phyloP scores from a whole-genome alignment of 2,888 invertebrate species.

The Melitaea athalia region DNA sequence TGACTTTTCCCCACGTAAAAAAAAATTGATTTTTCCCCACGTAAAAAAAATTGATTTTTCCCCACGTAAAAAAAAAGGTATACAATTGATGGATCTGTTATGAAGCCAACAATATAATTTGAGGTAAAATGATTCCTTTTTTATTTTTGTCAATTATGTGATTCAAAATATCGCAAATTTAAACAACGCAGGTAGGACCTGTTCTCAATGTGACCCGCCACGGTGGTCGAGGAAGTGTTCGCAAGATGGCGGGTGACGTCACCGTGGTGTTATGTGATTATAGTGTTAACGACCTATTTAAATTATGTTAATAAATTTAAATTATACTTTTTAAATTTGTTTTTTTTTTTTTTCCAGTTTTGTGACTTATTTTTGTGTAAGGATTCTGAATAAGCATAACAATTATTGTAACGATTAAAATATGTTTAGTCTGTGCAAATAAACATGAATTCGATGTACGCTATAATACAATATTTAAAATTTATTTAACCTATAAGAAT shows the following conservation, averaged over 20 bases:
- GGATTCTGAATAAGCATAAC: no score
- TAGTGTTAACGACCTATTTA: not conserved
- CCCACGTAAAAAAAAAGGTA: no score
- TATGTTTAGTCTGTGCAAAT: no score
- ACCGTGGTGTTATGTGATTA: slow-evolving; percentile 5
- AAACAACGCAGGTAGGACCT: slow-evolving; percentile 19
- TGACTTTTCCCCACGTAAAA: no score
- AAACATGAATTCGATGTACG: no score
- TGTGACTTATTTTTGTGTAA: no score
- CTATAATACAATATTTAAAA: no score
- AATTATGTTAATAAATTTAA: not conserved
- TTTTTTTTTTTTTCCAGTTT: no score
- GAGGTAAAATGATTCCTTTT: not conserved
- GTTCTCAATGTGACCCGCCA: slow-evolving; percentile 38
- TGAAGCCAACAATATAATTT: not conserved
- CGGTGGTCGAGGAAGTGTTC: slow-evolving; percentile 33
- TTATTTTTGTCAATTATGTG: not conserved
- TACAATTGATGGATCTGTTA: not conserved
- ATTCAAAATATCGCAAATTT: slow-evolving; percentile 1
- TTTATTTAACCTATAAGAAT: no score
- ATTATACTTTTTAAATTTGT: not conserved
- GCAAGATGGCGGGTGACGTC: slow-evolving; percentile 29
- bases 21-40: no score
- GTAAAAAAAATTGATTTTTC: no score
- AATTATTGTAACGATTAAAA: no score